Conservation (phyloP, 2,113 vertebrate species). For the Leptobrachium ailaonicum region DNA sequence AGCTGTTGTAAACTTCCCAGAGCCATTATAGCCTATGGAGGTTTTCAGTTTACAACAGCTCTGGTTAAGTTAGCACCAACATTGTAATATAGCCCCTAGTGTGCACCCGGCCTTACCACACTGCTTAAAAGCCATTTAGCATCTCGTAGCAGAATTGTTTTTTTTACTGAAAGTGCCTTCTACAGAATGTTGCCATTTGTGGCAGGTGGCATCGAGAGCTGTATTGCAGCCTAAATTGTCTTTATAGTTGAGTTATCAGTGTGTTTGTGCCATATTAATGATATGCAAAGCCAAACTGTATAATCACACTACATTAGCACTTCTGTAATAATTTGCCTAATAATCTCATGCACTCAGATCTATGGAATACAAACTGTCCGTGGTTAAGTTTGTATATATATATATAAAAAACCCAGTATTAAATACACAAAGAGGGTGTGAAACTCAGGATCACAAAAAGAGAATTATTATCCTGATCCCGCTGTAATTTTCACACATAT, state of each 20-base stretch:
- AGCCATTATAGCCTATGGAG: too few species aligned
- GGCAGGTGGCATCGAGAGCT: not conserved
- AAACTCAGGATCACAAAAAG: not conserved
- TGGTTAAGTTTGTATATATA: too few species aligned
- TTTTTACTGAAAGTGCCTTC: conserved; percentile 27
- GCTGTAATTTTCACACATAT: conserved; percentile 33
- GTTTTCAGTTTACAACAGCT: too few species aligned
- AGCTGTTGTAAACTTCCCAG: too few species aligned
- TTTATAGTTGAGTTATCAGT: not conserved
- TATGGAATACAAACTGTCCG: not conserved
- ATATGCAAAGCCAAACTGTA: conserved; percentile 12
- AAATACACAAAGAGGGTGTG: not conserved
- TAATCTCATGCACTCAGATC: not conserved
- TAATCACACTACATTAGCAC: conserved; percentile 13
- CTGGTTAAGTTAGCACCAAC: too few species aligned
- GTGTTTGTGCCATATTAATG: conserved; percentile 23
- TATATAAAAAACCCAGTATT: conserved; percentile 2
- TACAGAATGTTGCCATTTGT: conserved; percentile 22
- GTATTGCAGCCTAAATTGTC: not conserved
- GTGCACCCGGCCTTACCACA: too few species aligned
- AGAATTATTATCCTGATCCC: not conserved
- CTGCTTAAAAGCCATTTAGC: not conserved
- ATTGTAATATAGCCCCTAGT: too few species aligned
- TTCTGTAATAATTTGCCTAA: conserved; percentile 16
- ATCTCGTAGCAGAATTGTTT: not conserved